A percentile compares a stretch with the other conserved stretches of the same genome.
Conservation (phyloP, 64 coral and sea anemone genomes). For the Montipora foliosa region DNA sequence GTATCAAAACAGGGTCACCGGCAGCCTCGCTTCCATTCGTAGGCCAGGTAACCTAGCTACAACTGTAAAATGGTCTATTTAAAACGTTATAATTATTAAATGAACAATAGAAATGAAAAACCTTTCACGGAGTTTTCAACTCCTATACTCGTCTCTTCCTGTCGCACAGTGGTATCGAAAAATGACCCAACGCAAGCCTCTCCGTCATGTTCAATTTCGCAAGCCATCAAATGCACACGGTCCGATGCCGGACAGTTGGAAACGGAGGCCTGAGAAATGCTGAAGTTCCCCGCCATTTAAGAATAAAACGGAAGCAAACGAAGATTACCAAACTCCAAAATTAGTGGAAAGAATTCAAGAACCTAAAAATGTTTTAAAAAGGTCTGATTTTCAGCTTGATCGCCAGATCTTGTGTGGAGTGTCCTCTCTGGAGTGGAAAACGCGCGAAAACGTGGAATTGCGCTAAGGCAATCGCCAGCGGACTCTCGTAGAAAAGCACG, state of each 20-base stretch:
- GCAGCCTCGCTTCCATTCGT: no score
- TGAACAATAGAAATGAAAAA: not conserved
- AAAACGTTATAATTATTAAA: no score
- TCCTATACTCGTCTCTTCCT: slow-evolving; percentile 34
- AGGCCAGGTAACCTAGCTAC: no score
- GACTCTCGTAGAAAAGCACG: not conserved
- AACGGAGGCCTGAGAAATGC: slow-evolving; percentile 10
- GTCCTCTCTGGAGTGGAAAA: not conserved
- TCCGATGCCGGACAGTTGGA: slow-evolving; percentile 33
- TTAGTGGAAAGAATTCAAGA: not conserved
- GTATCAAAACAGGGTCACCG: no score
- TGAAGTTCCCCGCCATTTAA: slow-evolving; percentile 19
- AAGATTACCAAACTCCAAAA: not conserved
- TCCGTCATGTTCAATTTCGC: slow-evolving; percentile 80
- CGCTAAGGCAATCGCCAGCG: not conserved
- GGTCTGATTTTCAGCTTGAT: no score
- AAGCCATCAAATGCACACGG: slow-evolving; percentile 86
- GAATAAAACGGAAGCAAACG: not conserved
- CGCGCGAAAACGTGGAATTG: not conserved
- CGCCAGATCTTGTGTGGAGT: no score
- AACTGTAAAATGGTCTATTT: no score
- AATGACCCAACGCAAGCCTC: slow-evolving; percentile 62
- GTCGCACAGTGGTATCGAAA: slow-evolving; percentile 77
- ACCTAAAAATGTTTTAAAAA: no score
- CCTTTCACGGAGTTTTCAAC: slow-evolving; percentile 27